A percentile compares a stretch with the other conserved stretches of the same genome.
These are phyloP conservation scores for Loris lydekkerianus DNA, from an alignment of 2,797 vertebrate species.

Conservation along the genomic window DNA sequence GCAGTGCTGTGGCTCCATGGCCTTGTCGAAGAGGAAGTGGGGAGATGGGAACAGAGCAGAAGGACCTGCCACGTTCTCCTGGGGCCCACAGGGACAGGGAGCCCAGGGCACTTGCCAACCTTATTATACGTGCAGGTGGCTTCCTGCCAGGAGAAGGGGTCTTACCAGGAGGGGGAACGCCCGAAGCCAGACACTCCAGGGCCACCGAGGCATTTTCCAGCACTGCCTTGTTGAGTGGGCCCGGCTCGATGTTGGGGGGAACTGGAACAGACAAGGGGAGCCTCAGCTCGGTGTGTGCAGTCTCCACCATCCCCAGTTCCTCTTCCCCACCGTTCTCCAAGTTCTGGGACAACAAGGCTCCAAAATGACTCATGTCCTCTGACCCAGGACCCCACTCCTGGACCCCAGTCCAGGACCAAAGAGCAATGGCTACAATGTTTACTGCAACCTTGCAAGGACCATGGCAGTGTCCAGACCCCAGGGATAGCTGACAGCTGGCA, in stretches of 20 bases:
- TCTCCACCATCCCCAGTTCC: not conserved
- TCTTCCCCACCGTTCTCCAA: not conserved
- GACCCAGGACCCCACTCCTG: not conserved
- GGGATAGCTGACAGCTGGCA: fast-evolving
- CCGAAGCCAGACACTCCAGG: slow-evolving; percentile 88
- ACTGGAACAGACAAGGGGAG: slow-evolving; percentile 76
- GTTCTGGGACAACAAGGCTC: not conserved
- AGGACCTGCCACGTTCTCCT: not conserved
- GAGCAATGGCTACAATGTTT: fast-evolving
- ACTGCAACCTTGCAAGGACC: fast-evolving
- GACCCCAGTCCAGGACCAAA: not conserved
- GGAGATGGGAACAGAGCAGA: fast-evolving
- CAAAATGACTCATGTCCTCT: fast-evolving
- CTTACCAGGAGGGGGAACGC: slow-evolving; percentile 87
- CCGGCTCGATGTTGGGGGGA: slow-evolving; percentile 87
- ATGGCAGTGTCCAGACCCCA: fast-evolving
- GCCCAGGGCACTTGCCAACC: not conserved
- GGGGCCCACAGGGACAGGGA: not conserved
- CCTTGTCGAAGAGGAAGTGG: not conserved
- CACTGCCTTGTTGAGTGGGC: slow-evolving; percentile 69
- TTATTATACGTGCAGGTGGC: not conserved
- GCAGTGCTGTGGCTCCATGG: fast-evolving
- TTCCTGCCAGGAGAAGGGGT: fast-evolving
- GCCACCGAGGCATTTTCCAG: slow-evolving; percentile 82
- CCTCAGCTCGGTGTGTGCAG: fast-evolving